Evolutionary conservation across 2,888 invertebrate genomes (phyloP).

Genomic region (Thereva unica): DNA sequence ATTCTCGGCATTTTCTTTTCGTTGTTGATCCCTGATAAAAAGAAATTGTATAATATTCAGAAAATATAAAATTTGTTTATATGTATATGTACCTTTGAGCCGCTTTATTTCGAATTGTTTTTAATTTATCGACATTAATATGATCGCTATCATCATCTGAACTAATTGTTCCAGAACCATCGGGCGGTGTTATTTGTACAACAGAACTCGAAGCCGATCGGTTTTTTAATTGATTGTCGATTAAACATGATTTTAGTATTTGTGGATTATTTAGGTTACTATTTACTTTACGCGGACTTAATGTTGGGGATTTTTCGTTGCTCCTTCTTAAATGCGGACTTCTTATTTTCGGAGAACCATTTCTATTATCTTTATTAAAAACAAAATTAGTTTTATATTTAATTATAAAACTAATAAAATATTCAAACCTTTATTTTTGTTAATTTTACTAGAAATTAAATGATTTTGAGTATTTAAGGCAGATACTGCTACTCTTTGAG

Average conservation of each 20-base stretch:
- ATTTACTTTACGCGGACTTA: conserved; percentile 53
- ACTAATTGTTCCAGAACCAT: conserved; percentile 53
- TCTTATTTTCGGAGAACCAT: conserved; percentile 55
- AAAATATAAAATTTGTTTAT: not conserved
- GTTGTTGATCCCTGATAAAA: conserved; percentile 48
- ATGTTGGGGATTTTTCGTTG: conserved; percentile 50
- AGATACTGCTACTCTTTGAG: conserved; percentile 51
- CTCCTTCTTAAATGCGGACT: conserved; percentile 51
- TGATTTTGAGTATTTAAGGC: conserved; percentile 53
- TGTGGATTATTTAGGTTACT: conserved; percentile 19
- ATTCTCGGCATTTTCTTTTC: conserved; percentile 49
- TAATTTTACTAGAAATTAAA: conserved; percentile 51
- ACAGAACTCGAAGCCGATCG: conserved; percentile 46
- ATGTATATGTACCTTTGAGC: conserved; percentile 55
- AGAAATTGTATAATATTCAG: conserved; percentile 10
- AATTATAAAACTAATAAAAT: not conserved
- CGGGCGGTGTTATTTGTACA: conserved; percentile 52
- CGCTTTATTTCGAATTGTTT: conserved; percentile 68
- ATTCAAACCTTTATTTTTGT: conserved; percentile 54
- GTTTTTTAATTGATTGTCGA: conserved; percentile 47
- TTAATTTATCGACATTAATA: conserved; percentile 69
- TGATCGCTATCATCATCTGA: conserved; percentile 68
- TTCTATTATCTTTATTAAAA: conserved; percentile 50
- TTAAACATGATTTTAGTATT: conserved; percentile 30
- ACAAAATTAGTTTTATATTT: conserved; percentile 26